phyloP scores from a whole-genome alignment of 2,113 vertebrate species.

The Peromyscus maniculatus region DNA sequence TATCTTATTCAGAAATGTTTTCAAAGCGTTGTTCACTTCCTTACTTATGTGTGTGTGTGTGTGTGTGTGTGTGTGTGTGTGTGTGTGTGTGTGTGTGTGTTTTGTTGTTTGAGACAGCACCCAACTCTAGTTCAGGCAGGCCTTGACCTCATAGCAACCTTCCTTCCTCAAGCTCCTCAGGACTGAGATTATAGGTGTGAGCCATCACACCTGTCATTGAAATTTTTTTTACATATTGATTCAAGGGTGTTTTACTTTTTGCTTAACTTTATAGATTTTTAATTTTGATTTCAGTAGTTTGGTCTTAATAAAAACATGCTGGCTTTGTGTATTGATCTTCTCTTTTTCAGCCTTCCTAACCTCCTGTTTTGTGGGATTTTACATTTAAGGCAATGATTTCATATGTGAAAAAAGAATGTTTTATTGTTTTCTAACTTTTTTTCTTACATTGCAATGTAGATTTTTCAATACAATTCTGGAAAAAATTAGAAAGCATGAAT shows the following conservation, averaged over 20 bases:
- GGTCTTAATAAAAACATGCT: background rate
- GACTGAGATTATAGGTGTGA: background rate
- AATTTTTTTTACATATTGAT: background rate
- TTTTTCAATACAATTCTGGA: background rate
- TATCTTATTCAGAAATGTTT: background rate
- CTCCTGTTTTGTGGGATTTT: background rate
- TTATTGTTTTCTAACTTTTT: slow-evolving; percentile 3
- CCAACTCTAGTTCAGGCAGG: too few species aligned
- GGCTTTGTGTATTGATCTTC: slow-evolving; percentile 25
- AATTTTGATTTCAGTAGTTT: background rate
- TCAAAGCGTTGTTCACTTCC: background rate
- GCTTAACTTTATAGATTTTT: slow-evolving; percentile 1
- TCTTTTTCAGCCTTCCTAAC: background rate
- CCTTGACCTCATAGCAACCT: background rate
- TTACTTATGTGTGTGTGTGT: background rate
- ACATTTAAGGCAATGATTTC: background rate
- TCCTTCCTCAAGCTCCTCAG: background rate
- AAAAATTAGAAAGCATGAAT: background rate
- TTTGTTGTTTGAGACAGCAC: background rate
- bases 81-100: too few species aligned
- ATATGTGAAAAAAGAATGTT: background rate
- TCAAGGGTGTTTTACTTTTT: background rate
- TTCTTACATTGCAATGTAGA: background rate
- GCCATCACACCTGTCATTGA: background rate
- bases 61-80: background rate